Evolutionary conservation across 2,113 vertebrate genomes (phyloP).

Genomic region (Gadus chalcogrammus): DNA sequence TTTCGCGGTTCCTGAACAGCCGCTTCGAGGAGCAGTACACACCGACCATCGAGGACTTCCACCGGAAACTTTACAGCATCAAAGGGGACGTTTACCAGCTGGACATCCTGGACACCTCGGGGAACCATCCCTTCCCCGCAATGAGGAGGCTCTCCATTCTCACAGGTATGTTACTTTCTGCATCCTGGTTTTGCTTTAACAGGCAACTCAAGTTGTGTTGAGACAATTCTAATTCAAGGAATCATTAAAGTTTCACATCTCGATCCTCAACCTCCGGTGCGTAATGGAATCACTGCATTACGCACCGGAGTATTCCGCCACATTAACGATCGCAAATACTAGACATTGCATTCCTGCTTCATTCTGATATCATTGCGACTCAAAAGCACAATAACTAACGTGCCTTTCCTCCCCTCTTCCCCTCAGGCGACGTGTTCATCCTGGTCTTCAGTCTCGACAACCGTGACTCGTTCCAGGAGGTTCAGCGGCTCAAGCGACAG

Average conservation of each 20-base stretch:
- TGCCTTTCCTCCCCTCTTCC: neutral
- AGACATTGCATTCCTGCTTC: neutral
- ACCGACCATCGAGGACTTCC: conserved; percentile 97
- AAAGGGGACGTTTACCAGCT: conserved; percentile 94
- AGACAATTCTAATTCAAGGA: no score
- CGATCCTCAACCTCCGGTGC: no score
- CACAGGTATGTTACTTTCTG: conserved; percentile 75
- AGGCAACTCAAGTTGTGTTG: no score
- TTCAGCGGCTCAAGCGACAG: conserved; percentile 91
- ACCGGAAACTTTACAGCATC: conserved; percentile 98
- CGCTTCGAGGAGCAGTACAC: conserved; percentile 96
- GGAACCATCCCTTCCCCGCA: conserved; percentile 95
- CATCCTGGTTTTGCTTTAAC: no score
- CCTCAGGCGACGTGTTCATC: conserved; percentile 91
- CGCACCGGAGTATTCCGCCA: no score
- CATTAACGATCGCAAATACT: no score
- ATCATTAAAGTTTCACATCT: no score
- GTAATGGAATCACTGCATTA: no score
- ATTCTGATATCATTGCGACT: neutral
- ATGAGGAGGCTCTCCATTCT: conserved; percentile 97
- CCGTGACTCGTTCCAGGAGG: conserved; percentile 94
- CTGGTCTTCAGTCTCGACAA: conserved; percentile 97
- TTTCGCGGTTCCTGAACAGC: conserved; percentile 92
- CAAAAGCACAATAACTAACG: neutral
- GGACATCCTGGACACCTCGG: conserved; percentile 94